Percentiles rank a stretch among this genome's conserved stretches.
Evolutionary conservation across 2,888 invertebrate genomes (phyloP).

Genomic region (Perdita meconis): DNA sequence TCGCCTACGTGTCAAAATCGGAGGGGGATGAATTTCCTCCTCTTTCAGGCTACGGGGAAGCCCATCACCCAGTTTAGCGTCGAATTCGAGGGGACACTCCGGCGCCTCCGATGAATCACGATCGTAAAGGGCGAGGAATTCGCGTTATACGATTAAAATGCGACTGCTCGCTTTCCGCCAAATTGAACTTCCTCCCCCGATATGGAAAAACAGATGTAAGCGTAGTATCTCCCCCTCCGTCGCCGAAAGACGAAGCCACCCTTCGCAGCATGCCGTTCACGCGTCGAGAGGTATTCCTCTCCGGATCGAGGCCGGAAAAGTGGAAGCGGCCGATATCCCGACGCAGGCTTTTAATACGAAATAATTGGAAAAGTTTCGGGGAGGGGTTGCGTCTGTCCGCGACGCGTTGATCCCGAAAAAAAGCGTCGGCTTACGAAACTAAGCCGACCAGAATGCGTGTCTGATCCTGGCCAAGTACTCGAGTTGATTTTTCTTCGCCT

Average conservation of each 20-base stretch:
- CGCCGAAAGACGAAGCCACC: neutral
- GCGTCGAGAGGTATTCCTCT: neutral
- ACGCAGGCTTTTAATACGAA: conserved; percentile 61
- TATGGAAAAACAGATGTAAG: conserved; percentile 16
- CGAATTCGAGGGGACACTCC: conserved; percentile 35
- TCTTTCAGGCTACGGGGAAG: neutral
- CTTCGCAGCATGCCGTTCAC: conserved; percentile 11
- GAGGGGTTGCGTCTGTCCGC: neutral
- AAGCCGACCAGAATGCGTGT: conserved; percentile 65
- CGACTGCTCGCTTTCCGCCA: conserved; percentile 29
- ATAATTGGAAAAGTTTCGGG: conserved; percentile 63
- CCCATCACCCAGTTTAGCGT: conserved; percentile 29
- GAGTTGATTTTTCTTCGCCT: conserved; percentile 59
- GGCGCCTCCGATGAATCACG: conserved; percentile 69
- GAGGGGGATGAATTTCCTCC: too few relatives aligned
- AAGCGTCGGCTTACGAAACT: conserved; percentile 61
- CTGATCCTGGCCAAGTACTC: conserved; percentile 68
- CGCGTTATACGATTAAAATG: conserved; percentile 50
- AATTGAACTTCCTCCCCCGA: conserved; percentile 56
- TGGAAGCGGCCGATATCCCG: conserved; percentile 8
- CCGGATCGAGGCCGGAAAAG: conserved; percentile 10
- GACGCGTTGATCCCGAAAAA: conserved; percentile 58
- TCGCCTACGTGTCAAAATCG: too few relatives aligned
- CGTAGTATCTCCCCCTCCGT: conserved; percentile 18
- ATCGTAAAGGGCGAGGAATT: conserved; percentile 62